These are phyloP conservation scores for Pantala flavescens DNA, from an alignment of 1,140 invertebrate genomes.

Conservation along the genomic window DNA sequence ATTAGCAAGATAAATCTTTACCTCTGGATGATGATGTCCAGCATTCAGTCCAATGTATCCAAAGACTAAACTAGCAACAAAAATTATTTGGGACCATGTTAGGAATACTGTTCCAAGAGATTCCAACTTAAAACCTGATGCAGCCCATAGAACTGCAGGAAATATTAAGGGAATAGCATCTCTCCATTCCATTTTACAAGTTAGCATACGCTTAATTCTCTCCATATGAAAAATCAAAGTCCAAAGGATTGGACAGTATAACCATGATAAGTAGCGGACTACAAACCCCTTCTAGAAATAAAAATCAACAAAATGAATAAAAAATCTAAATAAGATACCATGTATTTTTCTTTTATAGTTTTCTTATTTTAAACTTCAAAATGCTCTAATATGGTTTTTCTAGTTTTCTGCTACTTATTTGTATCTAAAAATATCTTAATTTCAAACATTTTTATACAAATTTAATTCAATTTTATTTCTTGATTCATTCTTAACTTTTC, in stretches of 20 bases:
- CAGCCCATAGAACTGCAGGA: constrained; percentile 40
- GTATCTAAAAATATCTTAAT: too few species aligned
- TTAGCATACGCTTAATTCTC: constrained; percentile 38
- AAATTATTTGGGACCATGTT: constrained; percentile 48
- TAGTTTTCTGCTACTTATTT: too few species aligned
- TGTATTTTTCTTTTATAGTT: too few species aligned
- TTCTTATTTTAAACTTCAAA: too few species aligned
- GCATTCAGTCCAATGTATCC: constrained; percentile 56
- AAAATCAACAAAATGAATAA: too few species aligned
- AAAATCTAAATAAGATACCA: too few species aligned
- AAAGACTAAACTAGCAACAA: constrained; percentile 51
- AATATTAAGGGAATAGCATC: constrained; percentile 40
- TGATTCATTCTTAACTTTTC: too few species aligned
- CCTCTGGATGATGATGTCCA: constrained; percentile 71
- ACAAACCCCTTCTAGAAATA: constrained; percentile 35
- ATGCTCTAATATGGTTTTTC: too few species aligned
- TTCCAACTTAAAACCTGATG: constrained; percentile 27
- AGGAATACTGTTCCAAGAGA: constrained; percentile 32
- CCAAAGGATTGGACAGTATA: constrained; percentile 43
- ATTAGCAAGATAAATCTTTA: constrained; percentile 26
- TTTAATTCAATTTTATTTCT: too few species aligned
- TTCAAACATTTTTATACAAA: too few species aligned
- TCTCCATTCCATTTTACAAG: constrained; percentile 30
- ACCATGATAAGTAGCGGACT: constrained; percentile 34
- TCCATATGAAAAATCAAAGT: constrained; percentile 33